phyloP scores from a whole-genome alignment of 1,140 invertebrate genomes.

The Lasioglossum albipes region DNA sequence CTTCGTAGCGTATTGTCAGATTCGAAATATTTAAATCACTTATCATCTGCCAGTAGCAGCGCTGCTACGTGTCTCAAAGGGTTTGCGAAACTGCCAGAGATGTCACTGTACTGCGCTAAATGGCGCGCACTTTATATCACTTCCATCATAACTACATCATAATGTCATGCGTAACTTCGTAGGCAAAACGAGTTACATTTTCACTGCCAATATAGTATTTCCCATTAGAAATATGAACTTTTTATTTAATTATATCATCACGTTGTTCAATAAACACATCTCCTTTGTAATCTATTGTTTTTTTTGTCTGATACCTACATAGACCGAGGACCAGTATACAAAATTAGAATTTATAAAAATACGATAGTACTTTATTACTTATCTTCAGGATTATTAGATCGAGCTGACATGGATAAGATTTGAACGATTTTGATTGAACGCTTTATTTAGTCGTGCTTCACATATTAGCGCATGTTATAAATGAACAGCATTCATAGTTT shows the following conservation, averaged over 20 bases:
- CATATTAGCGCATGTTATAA: too few species aligned
- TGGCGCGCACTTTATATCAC: background rate
- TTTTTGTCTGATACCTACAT: background rate
- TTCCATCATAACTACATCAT: background rate
- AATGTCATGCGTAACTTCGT: background rate
- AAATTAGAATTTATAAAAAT: too few species aligned
- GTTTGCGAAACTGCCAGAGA: background rate
- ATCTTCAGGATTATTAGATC: too few species aligned
- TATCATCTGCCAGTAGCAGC: slow-evolving; percentile 1
- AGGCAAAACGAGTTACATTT: background rate
- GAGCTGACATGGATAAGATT: too few species aligned
- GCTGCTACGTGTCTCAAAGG: background rate
- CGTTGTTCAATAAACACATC: background rate
- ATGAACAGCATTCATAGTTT: too few species aligned
- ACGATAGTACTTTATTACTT: too few species aligned
- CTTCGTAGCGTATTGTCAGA: background rate
- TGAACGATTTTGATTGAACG: too few species aligned
- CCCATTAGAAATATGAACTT: background rate
- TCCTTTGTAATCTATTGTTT: background rate
- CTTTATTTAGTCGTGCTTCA: too few species aligned
- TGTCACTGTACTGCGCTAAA: background rate
- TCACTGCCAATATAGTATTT: background rate
- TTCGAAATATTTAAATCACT: background rate
- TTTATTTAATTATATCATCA: background rate
- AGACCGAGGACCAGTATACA: background rate